Evolutionary conservation across 1,140 invertebrate species (phyloP), one percentile per base, ranked within the genome.

Genomic region (Spodoptera frugiperda): DNA sequence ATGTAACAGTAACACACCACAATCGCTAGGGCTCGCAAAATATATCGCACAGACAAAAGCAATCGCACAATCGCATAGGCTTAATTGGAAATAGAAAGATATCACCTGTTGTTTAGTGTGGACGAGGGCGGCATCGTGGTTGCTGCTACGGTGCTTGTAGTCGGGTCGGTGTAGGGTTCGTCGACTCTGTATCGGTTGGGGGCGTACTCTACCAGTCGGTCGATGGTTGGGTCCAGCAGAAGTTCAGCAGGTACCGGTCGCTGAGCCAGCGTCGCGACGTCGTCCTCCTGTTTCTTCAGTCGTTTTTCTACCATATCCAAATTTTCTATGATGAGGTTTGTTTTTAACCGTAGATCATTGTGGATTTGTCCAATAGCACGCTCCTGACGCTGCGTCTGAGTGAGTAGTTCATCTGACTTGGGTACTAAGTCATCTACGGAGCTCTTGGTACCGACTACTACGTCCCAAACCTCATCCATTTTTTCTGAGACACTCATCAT

Each of bases 401-500:
- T 97, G 0, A 98, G 91, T 1, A 98, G 93, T 79, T 97, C 97
- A 82, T 98, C 97, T 0, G 97, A 98, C 92, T 98, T 98, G 0
- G 97, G 97, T 17, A 98, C 95, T 53, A 98, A 94, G 86, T 97
- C 96, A 87, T 98, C 97, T 6, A 98, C 97, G 0, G 97, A 97
- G 81, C 96, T 97, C 88, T 98, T 98, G 1, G 97, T 98, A 2
- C 97, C 97, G 5, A 98, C 97, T 17, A 98, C 97, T 14, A 98
- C 97, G 84, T 97, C 96, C 97, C 97, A 98, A 5, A 98, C 97
- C 93, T 98, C 97, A 81, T 98, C 97, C 97, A 98, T 98, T 91
- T 98, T 98, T 86, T 97, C 97, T 0, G 97, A 97, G 0, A 98
- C 97, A n/a, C 96, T 96, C 55, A 97, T 95, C 90, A 98, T 97